Conservation (phyloP, 2,888 invertebrate species). For the Latrodectus elegans region DNA sequence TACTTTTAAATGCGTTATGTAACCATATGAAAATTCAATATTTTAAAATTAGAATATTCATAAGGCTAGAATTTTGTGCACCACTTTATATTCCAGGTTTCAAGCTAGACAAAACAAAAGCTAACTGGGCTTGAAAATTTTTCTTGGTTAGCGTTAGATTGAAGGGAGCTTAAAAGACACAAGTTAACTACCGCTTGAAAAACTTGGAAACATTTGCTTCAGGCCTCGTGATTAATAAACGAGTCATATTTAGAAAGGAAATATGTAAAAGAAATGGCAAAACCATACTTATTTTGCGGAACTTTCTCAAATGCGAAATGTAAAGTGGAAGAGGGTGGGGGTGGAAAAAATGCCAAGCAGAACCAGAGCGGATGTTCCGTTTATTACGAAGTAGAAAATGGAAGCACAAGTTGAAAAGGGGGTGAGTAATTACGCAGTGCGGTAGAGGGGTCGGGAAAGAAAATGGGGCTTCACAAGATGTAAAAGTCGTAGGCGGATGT, state of each 20-base stretch:
- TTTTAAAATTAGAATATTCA: no score
- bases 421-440: constrained; percentile 26
- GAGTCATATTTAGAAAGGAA: constrained; percentile 10
- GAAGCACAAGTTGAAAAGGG: constrained; percentile 18
- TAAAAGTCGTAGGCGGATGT: constrained; percentile 32
- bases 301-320: constrained; percentile 5
- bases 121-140: no score
- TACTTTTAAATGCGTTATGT: no score
- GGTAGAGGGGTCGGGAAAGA: background rate
- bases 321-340: constrained; percentile 2
- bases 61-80: no score
- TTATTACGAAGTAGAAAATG: constrained; percentile 33
- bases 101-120: no score
- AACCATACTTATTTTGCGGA: background rate
- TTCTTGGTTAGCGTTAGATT: no score
- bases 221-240: constrained; percentile 19
- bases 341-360: background rate
- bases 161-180: no score
- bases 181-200: background rate
- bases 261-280: constrained; percentile 10
- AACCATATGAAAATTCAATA: no score
- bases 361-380: constrained; percentile 38
- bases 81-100: no score
- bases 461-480: constrained; percentile 7
- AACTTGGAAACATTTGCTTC: background rate